Evolutionary conservation across 2,797 vertebrate genomes (phyloP).

Genomic region (Dermochelys coriacea): DNA sequence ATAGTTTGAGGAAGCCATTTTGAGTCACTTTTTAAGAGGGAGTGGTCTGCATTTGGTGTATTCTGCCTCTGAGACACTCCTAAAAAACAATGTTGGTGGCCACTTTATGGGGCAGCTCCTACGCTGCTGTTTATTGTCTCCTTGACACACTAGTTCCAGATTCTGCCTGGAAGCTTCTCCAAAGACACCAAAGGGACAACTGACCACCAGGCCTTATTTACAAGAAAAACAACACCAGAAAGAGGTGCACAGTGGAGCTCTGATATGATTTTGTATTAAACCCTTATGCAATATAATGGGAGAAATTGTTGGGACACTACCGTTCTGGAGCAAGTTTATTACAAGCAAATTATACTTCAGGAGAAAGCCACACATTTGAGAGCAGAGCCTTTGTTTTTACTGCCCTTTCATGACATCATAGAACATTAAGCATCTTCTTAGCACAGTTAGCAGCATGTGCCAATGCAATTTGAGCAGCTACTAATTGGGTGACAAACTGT

Average conservation of each 20-base stretch:
- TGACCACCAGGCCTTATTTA: neutral
- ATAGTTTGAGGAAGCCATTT: neutral
- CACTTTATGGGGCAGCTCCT: neutral
- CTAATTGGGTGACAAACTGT: constrained; percentile 50
- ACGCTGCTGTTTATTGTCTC: neutral
- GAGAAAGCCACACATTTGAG: constrained; percentile 40
- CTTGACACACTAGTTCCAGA: too few relatives aligned
- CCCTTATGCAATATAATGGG: neutral
- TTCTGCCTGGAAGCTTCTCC: neutral
- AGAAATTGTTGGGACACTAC: neutral
- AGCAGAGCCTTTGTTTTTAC: constrained; percentile 55
- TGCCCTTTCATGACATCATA: constrained; percentile 42
- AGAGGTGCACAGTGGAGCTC: neutral
- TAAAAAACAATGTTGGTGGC: neutral
- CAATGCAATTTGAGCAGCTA: constrained; percentile 44
- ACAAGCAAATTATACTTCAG: constrained; percentile 20
- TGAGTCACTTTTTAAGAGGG: neutral
- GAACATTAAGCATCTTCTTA: constrained; percentile 64
- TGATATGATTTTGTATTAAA: neutral
- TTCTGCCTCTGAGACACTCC: neutral
- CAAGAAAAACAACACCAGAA: fast-evolving
- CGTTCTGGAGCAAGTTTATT: neutral
- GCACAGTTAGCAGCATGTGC: constrained; percentile 51
- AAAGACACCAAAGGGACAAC: neutral
- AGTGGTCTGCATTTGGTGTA: neutral